Evolutionary conservation across 2,888 invertebrate genomes (phyloP), one percentile per base, ranked within the genome.

Genomic region (Axea sp.): DNA sequence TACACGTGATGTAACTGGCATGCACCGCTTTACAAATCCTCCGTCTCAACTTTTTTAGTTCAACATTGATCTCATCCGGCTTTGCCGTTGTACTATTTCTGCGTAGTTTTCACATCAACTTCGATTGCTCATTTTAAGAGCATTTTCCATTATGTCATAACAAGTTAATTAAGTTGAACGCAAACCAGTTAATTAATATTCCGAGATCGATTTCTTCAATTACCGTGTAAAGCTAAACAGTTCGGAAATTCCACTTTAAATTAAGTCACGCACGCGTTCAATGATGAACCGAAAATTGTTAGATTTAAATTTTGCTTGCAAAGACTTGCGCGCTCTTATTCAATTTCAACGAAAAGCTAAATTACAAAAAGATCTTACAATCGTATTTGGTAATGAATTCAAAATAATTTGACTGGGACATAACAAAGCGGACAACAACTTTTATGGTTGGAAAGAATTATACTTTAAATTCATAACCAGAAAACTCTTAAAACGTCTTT

Each of bases 11-110:
- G n/a, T n/a, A n/a, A n/a, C n/a, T n/a, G n/a, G n/a, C n/a, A n/a
- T n/a, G n/a, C 68, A 64, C 73, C 67, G 74, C 73, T 74, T 72
- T 59, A 76, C 68, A 59, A 73, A 67, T 65, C 64, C 73, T 73
- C 67, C 59, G 28, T 59, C 68, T 67, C 67, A 24, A 28, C 53
- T 53, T 53, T 64, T 43, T 57, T 67, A 30, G 64, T 41, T 64
- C 59, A 57, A 59, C 71, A 64, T 62, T 60, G 65, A 73, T 73
- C 67, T 33, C 62, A 53, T 60, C 31, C n/a, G n/a, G n/a, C n/a
- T n/a, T n/a, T 7, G 17, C 60, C 47, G 59, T n/a, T n/a, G n/a
- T n/a, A n/a, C 65, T 49, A 19, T 45, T 22, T 30, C 35, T 37
- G 35, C 43, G 41, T 19, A n/a, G 33, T 73, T 60, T 53, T 45